phyloP scores from a whole-genome alignment of 2,888 invertebrate species.

The Meteorus cinctellus region DNA sequence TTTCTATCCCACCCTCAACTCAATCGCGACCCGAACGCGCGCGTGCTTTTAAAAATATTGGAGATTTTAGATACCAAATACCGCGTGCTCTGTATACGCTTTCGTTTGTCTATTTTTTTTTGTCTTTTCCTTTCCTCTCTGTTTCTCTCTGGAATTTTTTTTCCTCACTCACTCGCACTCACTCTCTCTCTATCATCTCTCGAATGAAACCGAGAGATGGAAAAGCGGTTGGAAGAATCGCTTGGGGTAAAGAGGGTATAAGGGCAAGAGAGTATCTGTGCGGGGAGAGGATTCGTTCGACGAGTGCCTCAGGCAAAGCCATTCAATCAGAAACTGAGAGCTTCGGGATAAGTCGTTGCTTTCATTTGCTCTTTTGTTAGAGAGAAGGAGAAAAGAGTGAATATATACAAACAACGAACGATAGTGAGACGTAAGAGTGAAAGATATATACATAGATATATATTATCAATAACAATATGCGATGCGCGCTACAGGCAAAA shows the following conservation, averaged over 20 bases:
- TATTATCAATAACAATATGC: neutral
- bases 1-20: constrained; percentile 25
- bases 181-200: constrained; percentile 24
- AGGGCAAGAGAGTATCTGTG: constrained; percentile 13
- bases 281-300: constrained; percentile 32
- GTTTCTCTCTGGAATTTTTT: neutral
- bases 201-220: constrained; percentile 52
- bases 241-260: constrained; percentile 36
- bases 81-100: constrained; percentile 52
- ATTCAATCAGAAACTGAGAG: constrained; percentile 70
- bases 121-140: constrained; percentile 12
- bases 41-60: constrained; percentile 74
- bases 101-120: constrained; percentile 47
- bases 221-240: constrained; percentile 28
- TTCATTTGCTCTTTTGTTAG: constrained; percentile 60
- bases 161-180: neutral
- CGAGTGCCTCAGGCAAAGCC: constrained; percentile 69
- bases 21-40: constrained; percentile 50
- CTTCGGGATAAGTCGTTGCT: constrained; percentile 67
- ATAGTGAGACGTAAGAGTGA: too few relatives aligned
- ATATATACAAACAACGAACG: constrained; percentile 36
- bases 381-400: constrained; percentile 43
- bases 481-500: neutral
- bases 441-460: neutral
- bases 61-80: constrained; percentile 71